Evolutionary conservation across 2,888 invertebrate species (phyloP).

Genomic region (Candidula unifasciata): DNA sequence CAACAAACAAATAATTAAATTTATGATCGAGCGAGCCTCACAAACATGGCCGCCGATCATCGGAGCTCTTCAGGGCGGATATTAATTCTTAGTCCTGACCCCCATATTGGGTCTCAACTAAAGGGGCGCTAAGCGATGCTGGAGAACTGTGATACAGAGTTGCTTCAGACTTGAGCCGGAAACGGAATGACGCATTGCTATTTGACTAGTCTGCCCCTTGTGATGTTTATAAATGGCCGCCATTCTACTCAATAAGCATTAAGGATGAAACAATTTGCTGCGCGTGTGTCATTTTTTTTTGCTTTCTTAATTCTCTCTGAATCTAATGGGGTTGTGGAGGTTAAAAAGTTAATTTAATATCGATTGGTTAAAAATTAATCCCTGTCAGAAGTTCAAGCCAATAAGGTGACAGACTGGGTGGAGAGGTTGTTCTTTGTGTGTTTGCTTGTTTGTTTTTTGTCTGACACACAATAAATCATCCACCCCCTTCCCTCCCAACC

Average conservation of each 20-base stretch:
- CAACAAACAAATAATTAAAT: neutral
- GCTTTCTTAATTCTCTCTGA: neutral
- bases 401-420: neutral
- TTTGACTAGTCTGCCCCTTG: constrained; percentile 31
- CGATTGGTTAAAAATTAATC: constrained; percentile 1
- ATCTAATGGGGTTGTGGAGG: neutral
- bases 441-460: neutral
- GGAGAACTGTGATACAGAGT: too few species aligned
- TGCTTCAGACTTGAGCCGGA: neutral
- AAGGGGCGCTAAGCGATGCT: too few species aligned
- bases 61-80: neutral
- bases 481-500: too few species aligned
- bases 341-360: constrained; percentile 23
- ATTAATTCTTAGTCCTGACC: too few species aligned
- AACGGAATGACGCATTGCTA: constrained; percentile 33
- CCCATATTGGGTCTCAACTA: too few species aligned
- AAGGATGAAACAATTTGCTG: constrained; percentile 36
- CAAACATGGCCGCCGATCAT: neutral
- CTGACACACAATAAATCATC: too few species aligned
- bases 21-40: neutral
- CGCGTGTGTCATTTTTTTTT: too few species aligned
- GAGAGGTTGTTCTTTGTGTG: neutral
- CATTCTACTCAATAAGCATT: neutral
- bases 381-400: neutral
- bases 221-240: constrained; percentile 9